Evolutionary conservation across 2,888 invertebrate species (phyloP), one percentile per base, ranked within the genome.

Genomic region (Oscheius sp.): DNA sequence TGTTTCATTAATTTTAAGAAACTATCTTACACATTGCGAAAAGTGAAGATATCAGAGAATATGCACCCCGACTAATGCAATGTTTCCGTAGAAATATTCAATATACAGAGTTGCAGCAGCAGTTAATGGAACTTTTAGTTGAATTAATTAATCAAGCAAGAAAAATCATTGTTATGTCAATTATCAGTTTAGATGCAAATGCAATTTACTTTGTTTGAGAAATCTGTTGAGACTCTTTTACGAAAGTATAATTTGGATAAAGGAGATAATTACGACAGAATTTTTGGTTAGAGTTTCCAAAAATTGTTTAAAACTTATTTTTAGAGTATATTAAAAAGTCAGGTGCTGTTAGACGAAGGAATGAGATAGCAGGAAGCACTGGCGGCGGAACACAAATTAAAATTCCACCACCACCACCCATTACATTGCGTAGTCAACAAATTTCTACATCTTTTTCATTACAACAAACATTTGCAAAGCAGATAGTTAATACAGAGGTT

Each of bases 181-280:
- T 2, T 57, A 26, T 65, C 91, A 94, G 12, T 90, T 57, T 95
- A 96, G 87, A 89, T 96, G 71, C 94, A 94, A 0, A 91, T 92
- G 70, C 94, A 94, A 84, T 97, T 93, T 87, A 90, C 91, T 68
- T 93, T 96, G 64, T 98, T 96, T 85, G 92, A 94, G 76, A 94
- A 94, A 0, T 89, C 95, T 82, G 94, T 96, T 2, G 92, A 93
- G 82, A 92, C 92, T 86, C 91, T 93, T 0, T 6, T 47, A 67
- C 88, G 88, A 0, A 93, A 92, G 78, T 93, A 94, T 86, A 91
- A 32, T 22, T 54, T 78, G 28, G 65, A 73, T 9, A 47, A 67
- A 4, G 41, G 69, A 45, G 32, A 44, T 8, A 17, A 14, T 28
- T 33, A 66, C 28, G 22, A 41, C 3, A 30, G 17, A 12, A 41